phyloP scores from a whole-genome alignment of 2,797 vertebrate genomes.

The Sitta carolinensis region DNA sequence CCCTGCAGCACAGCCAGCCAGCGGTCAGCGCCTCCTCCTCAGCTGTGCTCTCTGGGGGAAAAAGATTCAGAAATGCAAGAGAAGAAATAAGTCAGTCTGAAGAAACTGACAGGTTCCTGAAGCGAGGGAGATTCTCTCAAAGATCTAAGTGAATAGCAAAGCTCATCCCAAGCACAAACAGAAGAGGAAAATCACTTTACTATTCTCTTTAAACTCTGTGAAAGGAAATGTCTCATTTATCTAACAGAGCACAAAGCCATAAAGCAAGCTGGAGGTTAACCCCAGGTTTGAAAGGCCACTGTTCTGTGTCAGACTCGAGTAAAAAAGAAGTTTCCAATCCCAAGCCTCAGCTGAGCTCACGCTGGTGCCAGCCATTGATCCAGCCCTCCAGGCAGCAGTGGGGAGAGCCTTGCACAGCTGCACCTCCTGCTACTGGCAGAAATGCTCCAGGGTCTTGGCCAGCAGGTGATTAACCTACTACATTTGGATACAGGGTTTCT shows the following conservation, averaged over 20 bases:
- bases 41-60: conserved; percentile 43
- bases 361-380: neutral
- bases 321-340: conserved; percentile 31
- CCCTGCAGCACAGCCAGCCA: conserved; percentile 64
- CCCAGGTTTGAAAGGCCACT: conserved; percentile 72
- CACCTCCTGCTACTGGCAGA: neutral
- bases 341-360: conserved; percentile 19
- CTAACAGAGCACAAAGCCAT: conserved; percentile 73
- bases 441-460: neutral
- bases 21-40: conserved; percentile 57
- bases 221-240: conserved; percentile 78
- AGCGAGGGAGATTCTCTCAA: conserved; percentile 23
- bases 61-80: conserved; percentile 57
- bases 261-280: conserved; percentile 76
- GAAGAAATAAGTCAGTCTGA: conserved; percentile 68
- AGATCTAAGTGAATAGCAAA: conserved; percentile 77
- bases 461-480: neutral
- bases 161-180: conserved; percentile 58
- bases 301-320: conserved; percentile 61
- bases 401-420: neutral
- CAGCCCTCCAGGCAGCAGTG: conserved; percentile 3
- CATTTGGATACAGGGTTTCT: neutral
- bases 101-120: conserved; percentile 71
- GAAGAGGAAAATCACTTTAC: conserved; percentile 73
- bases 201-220: conserved; percentile 80